Evolutionary conservation across 2,888 invertebrate genomes (phyloP), one percentile per base, ranked within the genome.

Genomic region (Eumacrocentrus americanus): DNA sequence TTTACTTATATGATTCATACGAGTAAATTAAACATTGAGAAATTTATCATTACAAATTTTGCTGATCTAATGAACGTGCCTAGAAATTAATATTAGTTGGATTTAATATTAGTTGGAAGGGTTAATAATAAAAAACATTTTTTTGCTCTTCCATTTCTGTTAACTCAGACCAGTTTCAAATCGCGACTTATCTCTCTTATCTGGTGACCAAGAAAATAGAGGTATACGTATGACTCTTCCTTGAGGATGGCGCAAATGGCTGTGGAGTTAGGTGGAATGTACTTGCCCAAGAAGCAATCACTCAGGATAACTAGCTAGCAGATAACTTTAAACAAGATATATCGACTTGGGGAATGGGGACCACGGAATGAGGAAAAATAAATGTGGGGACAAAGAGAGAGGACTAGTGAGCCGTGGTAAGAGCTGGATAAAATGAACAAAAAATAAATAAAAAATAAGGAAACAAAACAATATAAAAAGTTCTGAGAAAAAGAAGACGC

Each of bases 241-340:
- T n/a, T n/a, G 23, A 44, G 46, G 46, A 48, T 52, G 23, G 55
- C 37, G 46, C 51, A 59, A 56, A 52, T 59, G 37, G 56, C 37
- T 35, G 40, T 37, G 40, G 64, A 47, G 16, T 52, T 2, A 61
- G 37, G 52, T n/a, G n/a, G 52, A 66, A 66, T 58, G 60, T 55
- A 40, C 50, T 58, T 53, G 61, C 63, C 60, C 53, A 64, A 64
- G 61, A 60, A 69, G 66, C 71, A 70, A 72, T 72, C 74, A 66
- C 62, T 73, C 70, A 67, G 69, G 67, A 68, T 70, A 73, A 73
- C 72, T 70, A 70, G 67, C 60, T 67, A 66, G 69, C 67, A 71
- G 72, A 74, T 74, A 73, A 70, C 73, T 74, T 71, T 70, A 72
- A 74, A 71, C 68, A 68, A 70, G 71, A 70, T 72, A 67, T 71